Percentiles rank a stretch among this genome's conserved stretches.
These are phyloP conservation scores for Forbesichthys agassizii DNA, from an alignment of 2,113 vertebrate genomes.

Conservation along the genomic window DNA sequence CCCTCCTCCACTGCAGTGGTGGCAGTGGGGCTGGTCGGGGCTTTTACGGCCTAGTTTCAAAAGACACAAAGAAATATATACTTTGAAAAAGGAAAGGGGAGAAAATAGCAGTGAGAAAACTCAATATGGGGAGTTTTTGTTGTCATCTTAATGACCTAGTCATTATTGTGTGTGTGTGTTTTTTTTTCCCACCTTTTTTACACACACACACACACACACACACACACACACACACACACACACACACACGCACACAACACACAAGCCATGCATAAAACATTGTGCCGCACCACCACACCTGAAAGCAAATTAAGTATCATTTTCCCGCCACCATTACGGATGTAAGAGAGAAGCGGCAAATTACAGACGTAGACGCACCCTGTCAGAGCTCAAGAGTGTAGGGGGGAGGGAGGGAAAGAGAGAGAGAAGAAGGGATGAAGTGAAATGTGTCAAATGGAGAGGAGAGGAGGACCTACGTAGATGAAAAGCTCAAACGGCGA, in stretches of 20 bases:
- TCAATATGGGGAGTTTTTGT: constrained; percentile 53
- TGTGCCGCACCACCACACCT: constrained; percentile 48
- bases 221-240: constrained; percentile 4
- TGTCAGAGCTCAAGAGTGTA: constrained; percentile 19
- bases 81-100: constrained; percentile 5
- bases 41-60: background rate
- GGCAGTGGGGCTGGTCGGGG: no score
- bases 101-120: constrained; percentile 44
- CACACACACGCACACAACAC: background rate
- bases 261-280: constrained; percentile 64
- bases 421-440: constrained; percentile 16
- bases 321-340: constrained; percentile 54
- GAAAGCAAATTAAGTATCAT: constrained; percentile 68
- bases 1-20: constrained; percentile 1
- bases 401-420: constrained; percentile 5
- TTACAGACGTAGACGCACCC: constrained; percentile 47
- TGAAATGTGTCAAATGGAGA: constrained; percentile 23
- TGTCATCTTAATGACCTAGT: constrained; percentile 61
- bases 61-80: constrained; percentile 39
- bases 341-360: constrained; percentile 52
- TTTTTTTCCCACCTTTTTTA: constrained; percentile 9
- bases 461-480: constrained; percentile 6
- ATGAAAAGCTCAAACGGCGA: background rate
- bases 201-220: constrained; percentile 8
- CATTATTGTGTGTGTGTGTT: constrained; percentile 24